Evolutionary conservation across 2,797 vertebrate genomes (phyloP).

Genomic region (Serranus cabrilla): DNA sequence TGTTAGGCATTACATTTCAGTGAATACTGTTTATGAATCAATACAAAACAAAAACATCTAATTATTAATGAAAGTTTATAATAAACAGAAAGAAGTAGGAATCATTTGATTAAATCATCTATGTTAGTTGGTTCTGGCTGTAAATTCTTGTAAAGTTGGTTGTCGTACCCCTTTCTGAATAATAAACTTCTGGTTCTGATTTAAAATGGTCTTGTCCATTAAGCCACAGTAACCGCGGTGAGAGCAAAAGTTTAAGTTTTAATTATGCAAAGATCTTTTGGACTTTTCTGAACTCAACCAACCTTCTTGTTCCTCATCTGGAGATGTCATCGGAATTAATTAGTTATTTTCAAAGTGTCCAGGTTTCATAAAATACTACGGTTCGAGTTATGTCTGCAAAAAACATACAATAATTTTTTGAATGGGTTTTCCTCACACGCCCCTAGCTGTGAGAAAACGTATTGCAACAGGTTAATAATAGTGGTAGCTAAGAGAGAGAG

Average conservation of each 20-base stretch:
- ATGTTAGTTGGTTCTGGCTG: background rate
- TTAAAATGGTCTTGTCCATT: background rate
- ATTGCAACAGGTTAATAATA: conserved; percentile 17
- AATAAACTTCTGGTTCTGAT: conserved; percentile 3
- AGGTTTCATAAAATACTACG: background rate
- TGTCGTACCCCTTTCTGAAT: background rate
- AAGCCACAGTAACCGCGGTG: background rate
- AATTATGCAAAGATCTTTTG: conserved; percentile 12
- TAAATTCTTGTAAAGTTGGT: background rate
- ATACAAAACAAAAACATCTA: background rate
- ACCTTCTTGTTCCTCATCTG: conserved; percentile 3
- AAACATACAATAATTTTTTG: background rate
- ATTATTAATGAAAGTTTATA: background rate
- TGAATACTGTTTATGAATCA: conserved; percentile 16
- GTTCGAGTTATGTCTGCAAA: too few relatives aligned
- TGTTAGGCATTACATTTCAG: background rate
- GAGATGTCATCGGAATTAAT: background rate
- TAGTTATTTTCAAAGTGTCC: conserved; percentile 1
- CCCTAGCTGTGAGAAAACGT: conserved; percentile 42
- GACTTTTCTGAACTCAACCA: conserved; percentile 4
- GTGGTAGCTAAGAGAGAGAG: rapidly evolving
- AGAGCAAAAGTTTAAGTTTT: background rate
- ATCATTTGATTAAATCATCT: background rate
- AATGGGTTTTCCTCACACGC: background rate
- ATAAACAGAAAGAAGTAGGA: background rate